Evolutionary conservation across 2,888 invertebrate genomes (phyloP), one percentile per base, ranked within the genome.

Genomic region (Argyresthia goedartella): DNA sequence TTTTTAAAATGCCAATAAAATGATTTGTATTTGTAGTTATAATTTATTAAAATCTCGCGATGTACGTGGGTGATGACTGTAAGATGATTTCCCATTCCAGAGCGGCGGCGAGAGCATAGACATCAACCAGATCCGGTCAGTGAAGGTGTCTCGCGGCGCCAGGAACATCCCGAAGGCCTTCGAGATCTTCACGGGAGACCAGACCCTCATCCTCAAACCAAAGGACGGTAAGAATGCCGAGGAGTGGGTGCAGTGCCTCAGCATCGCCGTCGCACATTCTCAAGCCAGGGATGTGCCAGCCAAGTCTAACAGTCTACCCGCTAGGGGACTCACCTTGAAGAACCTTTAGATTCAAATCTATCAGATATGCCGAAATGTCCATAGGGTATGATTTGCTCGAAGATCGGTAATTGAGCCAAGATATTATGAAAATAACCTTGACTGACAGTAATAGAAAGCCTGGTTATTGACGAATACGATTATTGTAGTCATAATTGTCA

Each of bases 171-270:
- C 97, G 16, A 96, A 96, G 76, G 97, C 97, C 1, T 98, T 98
- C 86, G 97, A 98, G 88, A 97, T 98, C 64, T 98, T 97, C 86
- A 97, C 97, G 0, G 93, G 93, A 51, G 95, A 97, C 78, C 95
- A 95, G 76, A 95, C 95, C 9, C 91, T 96, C 60, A 95, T 97
- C 66, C 89, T 98, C 61, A 97, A 98, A 84, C 97, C 97, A 8
- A 96, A 95, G 76, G 96, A 96, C 72, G 95, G 95, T 46, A 95
- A 95, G 79, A 95, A 97, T 75, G 97, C 96, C 1, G 97, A 97
- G 80, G 95, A 97, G 76, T 98, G 98, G 96, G 95, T 97, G 47
- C 97, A 97, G 77, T 97, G 95, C 76, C 89, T 97, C 57, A 96
- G 95, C 69, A 95, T 97, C 57, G 97, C 96, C 4, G 95, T 97